A percentile compares a stretch with the other conserved stretches of the same genome.
phyloP scores from a whole-genome alignment of 2,888 invertebrate species.

The Cheilosia soror region DNA sequence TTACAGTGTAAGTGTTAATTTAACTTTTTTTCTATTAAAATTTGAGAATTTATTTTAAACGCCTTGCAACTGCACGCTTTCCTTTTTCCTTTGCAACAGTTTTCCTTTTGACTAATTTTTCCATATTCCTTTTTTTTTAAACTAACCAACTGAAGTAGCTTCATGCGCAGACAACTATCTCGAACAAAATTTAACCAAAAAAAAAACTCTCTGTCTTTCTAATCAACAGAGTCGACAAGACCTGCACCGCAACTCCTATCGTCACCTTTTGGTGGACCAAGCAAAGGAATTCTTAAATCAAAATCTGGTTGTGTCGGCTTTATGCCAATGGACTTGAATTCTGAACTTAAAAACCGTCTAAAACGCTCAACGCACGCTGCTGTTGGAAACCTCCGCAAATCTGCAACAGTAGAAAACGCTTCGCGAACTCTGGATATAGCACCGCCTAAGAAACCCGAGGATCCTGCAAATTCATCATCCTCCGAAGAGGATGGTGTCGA shows the following conservation, averaged over 20 bases:
- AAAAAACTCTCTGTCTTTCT: not conserved
- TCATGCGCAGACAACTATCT: not conserved
- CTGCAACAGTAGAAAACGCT: constrained; percentile 80
- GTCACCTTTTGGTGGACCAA: constrained; percentile 69
- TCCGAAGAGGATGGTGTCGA: constrained; percentile 77
- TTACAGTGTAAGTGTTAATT: constrained; percentile 45
- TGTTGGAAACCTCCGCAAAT: constrained; percentile 82
- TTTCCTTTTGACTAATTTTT: constrained; percentile 39
- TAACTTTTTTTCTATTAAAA: constrained; percentile 15
- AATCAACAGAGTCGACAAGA: constrained; percentile 59
- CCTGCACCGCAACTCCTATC: constrained; percentile 69
- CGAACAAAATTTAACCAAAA: not conserved
- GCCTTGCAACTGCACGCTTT: constrained; percentile 67
- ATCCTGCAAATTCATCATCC: constrained; percentile 69
- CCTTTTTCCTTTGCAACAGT: constrained; percentile 29
- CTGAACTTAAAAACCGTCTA: constrained; percentile 83
- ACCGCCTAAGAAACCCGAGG: constrained; percentile 38
- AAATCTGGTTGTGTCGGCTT: constrained; percentile 81
- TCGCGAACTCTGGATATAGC: constrained; percentile 45
- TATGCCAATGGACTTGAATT: constrained; percentile 82
- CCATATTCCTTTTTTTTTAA: constrained; percentile 3
- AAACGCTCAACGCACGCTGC: constrained; percentile 82
- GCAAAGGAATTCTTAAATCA: constrained; percentile 81
- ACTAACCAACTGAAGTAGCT: constrained; percentile 18
- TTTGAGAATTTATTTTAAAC: constrained; percentile 21